These are phyloP conservation scores for Cyprinodon tularosa DNA, from an alignment of 2,113 vertebrate species.

Conservation along the genomic window DNA sequence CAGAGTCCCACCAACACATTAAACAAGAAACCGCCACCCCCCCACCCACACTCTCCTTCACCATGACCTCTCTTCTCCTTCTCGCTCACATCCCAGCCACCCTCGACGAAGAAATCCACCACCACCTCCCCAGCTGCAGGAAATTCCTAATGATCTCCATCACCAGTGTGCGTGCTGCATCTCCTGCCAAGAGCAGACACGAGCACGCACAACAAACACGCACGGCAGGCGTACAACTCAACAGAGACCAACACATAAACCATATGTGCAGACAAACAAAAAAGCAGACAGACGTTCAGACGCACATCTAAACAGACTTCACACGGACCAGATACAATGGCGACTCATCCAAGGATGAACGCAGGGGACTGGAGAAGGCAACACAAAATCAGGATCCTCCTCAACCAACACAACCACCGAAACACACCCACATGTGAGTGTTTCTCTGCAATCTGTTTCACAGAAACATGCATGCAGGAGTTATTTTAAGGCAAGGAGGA, in stretches of 20 bases:
- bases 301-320: conserved; percentile 68
- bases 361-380: conserved; percentile 58
- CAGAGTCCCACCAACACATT: conserved; percentile 34
- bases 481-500: conserved; percentile 78
- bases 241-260: conserved; percentile 61
- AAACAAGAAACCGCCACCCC: conserved; percentile 22
- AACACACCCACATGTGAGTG: conserved; percentile 20
- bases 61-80: conserved; percentile 53
- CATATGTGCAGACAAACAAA: conserved; percentile 66
- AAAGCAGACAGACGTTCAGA: conserved; percentile 54
- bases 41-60: conserved; percentile 56
- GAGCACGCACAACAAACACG: conserved; percentile 13
- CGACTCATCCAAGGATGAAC: conserved; percentile 63
- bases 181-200: conserved; percentile 84
- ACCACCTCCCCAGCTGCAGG: conserved; percentile 90
- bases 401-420: conserved; percentile 18
- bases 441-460: conserved; percentile 63
- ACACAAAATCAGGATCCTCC: conserved; percentile 55
- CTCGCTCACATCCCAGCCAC: conserved; percentile 51
- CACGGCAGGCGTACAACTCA: conserved; percentile 49
- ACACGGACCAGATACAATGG: conserved; percentile 64
- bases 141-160: conserved; percentile 98
- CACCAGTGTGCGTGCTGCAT: conserved; percentile 83
- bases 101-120: conserved; percentile 42
- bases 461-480: conserved; percentile 71